Conservation (phyloP, 2,797 vertebrate species). For the Lagorchestes hirsutus region DNA sequence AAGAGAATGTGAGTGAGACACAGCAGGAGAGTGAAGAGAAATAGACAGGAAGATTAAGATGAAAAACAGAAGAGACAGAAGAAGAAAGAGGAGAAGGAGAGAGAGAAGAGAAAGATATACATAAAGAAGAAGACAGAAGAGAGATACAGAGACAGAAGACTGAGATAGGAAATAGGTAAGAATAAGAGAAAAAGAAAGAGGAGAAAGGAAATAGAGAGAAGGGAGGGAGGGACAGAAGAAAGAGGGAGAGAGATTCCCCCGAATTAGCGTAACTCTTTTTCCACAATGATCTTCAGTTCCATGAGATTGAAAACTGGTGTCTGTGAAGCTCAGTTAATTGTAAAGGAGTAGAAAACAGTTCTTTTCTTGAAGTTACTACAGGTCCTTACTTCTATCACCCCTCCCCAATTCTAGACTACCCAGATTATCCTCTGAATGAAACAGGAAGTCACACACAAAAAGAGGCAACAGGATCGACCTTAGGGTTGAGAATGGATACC, state of each 20-base stretch:
- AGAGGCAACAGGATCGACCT: background rate
- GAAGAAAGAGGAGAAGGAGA: slow-evolving; percentile 38
- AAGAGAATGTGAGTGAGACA: background rate
- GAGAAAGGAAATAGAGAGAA: background rate
- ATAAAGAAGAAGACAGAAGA: slow-evolving; percentile 52
- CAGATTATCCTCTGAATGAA: slow-evolving; percentile 36
- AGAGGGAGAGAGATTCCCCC: background rate
- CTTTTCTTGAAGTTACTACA: slow-evolving; percentile 77
- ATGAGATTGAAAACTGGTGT: slow-evolving; percentile 78
- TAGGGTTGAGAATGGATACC: slow-evolving; percentile 23
- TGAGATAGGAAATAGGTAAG: slow-evolving; percentile 16
- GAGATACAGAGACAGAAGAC: slow-evolving; percentile 53
- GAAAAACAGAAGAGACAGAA: background rate
- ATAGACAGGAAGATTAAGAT: slow-evolving; percentile 60
- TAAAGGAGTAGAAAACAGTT: slow-evolving; percentile 76
- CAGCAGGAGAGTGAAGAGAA: background rate
- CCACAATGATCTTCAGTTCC: slow-evolving; percentile 79
- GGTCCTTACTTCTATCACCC: slow-evolving; percentile 72
- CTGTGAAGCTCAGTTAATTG: slow-evolving; percentile 77
- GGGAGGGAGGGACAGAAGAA: background rate
- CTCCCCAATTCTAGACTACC: slow-evolving; percentile 58
- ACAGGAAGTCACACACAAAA: slow-evolving; percentile 59
- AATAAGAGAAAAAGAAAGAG: background rate
- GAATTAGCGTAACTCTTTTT: slow-evolving; percentile 69
- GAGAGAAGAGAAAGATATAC: background rate